phyloP scores from a whole-genome alignment of 2,113 vertebrate species.

The Chiloscyllium plagiosum region DNA sequence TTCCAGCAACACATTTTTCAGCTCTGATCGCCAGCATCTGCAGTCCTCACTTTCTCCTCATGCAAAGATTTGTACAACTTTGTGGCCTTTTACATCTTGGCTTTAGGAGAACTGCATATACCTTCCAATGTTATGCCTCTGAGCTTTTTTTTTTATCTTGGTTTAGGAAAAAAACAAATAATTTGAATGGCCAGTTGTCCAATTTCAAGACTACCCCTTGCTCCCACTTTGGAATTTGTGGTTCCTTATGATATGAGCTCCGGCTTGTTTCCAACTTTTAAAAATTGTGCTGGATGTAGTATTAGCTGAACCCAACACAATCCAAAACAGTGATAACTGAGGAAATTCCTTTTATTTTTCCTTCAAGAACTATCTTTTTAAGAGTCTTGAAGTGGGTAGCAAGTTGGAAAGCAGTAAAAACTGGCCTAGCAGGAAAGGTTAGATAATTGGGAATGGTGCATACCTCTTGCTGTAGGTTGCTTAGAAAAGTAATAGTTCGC shows the following conservation, averaged over 20 bases:
- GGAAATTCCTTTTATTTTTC: background rate
- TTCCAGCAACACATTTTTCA: no score
- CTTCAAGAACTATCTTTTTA: background rate
- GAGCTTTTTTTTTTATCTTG: background rate
- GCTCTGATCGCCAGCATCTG: no score
- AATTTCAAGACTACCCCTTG: background rate
- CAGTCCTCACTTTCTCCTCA: no score
- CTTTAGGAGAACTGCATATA: no score
- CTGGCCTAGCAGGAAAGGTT: background rate
- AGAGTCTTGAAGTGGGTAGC: background rate
- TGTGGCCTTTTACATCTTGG: no score
- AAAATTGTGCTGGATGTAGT: background rate
- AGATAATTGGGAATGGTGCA: background rate
- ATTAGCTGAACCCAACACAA: background rate
- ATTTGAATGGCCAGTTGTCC: background rate
- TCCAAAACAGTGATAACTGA: background rate
- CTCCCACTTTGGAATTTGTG: background rate
- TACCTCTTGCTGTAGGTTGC: no score
- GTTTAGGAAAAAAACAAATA: background rate
- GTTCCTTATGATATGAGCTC: background rate
- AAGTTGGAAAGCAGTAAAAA: background rate
- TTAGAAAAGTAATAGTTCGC: background rate
- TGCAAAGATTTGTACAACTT: no score
- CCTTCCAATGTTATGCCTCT: no score
- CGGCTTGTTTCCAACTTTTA: background rate